A percentile compares a stretch with the other conserved stretches of the same genome.
These are phyloP conservation scores for Calidris pygmaea DNA, from an alignment of 2,113 vertebrate species.

Conservation along the genomic window DNA sequence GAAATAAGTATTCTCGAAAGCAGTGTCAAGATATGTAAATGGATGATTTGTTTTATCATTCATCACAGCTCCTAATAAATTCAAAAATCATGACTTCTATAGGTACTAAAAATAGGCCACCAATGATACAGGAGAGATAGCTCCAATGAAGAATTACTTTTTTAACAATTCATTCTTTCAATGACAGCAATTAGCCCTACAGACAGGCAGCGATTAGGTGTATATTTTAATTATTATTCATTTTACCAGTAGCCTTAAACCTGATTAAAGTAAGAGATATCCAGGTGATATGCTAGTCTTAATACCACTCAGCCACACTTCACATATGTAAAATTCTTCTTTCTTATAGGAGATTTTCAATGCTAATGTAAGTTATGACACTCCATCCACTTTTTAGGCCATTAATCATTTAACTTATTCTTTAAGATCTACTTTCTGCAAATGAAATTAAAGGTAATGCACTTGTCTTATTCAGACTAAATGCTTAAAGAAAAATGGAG, in stretches of 20 bases:
- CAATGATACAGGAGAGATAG: slow-evolving; percentile 78
- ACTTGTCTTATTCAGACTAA: slow-evolving; percentile 58
- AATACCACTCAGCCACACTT: slow-evolving; percentile 69
- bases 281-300: slow-evolving; percentile 73
- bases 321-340: slow-evolving; percentile 67
- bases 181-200: slow-evolving; percentile 83
- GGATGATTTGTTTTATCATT: slow-evolving; percentile 85
- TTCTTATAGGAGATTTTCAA: slow-evolving; percentile 69
- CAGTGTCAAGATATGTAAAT: slow-evolving; percentile 85
- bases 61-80: slow-evolving; percentile 80
- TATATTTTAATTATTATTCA: slow-evolving; percentile 84
- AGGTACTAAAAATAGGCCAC: slow-evolving; percentile 82
- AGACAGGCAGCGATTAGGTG: slow-evolving; percentile 80
- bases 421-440: slow-evolving; percentile 66
- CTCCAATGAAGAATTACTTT: slow-evolving; percentile 79
- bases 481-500: slow-evolving; percentile 69
- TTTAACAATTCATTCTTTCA: slow-evolving; percentile 80
- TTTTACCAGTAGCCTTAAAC: slow-evolving; percentile 71
- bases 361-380: slow-evolving; percentile 71
- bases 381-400: slow-evolving; percentile 57
- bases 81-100: slow-evolving; percentile 84
- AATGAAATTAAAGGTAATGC: slow-evolving; percentile 69
- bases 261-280: slow-evolving; percentile 74
- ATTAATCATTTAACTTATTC: slow-evolving; percentile 72
- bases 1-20: slow-evolving; percentile 81